phyloP scores from a whole-genome alignment of 2,797 vertebrate genomes.

The Pagetopsis macropterus region DNA sequence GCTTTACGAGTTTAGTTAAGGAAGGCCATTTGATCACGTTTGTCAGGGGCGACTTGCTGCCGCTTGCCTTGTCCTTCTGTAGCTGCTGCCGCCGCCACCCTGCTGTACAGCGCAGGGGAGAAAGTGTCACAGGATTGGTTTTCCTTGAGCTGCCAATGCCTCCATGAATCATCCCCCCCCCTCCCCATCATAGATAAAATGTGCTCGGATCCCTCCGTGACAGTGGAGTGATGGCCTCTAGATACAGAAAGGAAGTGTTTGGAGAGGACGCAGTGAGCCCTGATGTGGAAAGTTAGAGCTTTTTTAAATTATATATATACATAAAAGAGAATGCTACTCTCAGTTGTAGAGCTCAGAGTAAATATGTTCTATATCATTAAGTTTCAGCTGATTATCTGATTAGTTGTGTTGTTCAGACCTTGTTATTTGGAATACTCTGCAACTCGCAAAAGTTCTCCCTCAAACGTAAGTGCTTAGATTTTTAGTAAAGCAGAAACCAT shows the following conservation, averaged over 20 bases:
- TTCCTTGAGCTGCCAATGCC: conserved; percentile 80
- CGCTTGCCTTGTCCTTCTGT: conserved; percentile 84
- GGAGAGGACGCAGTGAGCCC: conserved; percentile 24
- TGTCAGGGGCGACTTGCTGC: conserved; percentile 88
- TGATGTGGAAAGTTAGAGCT: conserved; percentile 18
- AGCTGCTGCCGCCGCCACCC: conserved; percentile 72
- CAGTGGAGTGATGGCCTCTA: conserved; percentile 63
- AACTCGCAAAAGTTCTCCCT: too few species aligned
- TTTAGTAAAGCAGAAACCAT: too few species aligned
- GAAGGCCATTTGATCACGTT: conserved; percentile 98
- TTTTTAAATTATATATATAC: neutral
- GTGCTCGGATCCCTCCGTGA: conserved; percentile 45
- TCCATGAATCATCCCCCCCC: conserved; percentile 79
- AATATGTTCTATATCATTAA: neutral
- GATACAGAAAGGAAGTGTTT: conserved; percentile 32
- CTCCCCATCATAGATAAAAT: conserved; percentile 75
- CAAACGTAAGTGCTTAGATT: too few species aligned
- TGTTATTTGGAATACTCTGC: too few species aligned
- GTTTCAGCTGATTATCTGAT: neutral
- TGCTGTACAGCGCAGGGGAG: conserved; percentile 68
- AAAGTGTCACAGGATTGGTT: conserved; percentile 84
- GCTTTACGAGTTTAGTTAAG: conserved; percentile 99
- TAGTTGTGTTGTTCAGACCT: too few species aligned
- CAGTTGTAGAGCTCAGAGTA: neutral
- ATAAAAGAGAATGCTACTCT: neutral